phyloP scores from a whole-genome alignment of 1,140 invertebrate genomes.

The Cydia fagiglandana region DNA sequence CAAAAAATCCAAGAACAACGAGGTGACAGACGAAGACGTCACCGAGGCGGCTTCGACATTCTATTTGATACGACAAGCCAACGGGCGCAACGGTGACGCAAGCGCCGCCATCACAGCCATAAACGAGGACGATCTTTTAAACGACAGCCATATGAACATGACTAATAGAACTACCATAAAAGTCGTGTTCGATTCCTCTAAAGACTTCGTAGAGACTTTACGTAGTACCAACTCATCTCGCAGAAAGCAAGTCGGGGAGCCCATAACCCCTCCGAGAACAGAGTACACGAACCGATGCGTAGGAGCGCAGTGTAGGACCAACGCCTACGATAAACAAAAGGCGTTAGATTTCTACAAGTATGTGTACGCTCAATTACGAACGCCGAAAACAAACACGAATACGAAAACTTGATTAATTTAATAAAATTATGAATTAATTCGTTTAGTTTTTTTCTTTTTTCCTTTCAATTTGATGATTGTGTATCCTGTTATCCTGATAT shows the following conservation, averaged over 20 bases:
- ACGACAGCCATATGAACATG: constrained; percentile 67
- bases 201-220: constrained; percentile 69
- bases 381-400: constrained; percentile 56
- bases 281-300: constrained; percentile 60
- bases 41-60: constrained; percentile 71
- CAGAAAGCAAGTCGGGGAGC: constrained; percentile 44
- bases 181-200: constrained; percentile 69
- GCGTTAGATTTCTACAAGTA: constrained; percentile 77
- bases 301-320: constrained; percentile 59
- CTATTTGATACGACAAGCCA: constrained; percentile 72
- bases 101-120: constrained; percentile 66
- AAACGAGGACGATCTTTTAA: constrained; percentile 66
- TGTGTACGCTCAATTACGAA: constrained; percentile 67
- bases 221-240: constrained; percentile 56
- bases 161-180: constrained; percentile 69
- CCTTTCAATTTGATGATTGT: not conserved
- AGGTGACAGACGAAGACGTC: constrained; percentile 59
- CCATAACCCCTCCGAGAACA: constrained; percentile 47
- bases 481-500: no score
- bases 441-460: constrained; percentile 38
- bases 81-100: constrained; percentile 54
- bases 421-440: not conserved
- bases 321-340: constrained; percentile 67
- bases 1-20: constrained; percentile 56
- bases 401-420: constrained; percentile 44